A percentile compares a stretch with the other conserved stretches of the same genome.
These are phyloP conservation scores for Akabosia matsudoensis DNA, from an alignment of 1,140 invertebrate species.

Conservation along the genomic window DNA sequence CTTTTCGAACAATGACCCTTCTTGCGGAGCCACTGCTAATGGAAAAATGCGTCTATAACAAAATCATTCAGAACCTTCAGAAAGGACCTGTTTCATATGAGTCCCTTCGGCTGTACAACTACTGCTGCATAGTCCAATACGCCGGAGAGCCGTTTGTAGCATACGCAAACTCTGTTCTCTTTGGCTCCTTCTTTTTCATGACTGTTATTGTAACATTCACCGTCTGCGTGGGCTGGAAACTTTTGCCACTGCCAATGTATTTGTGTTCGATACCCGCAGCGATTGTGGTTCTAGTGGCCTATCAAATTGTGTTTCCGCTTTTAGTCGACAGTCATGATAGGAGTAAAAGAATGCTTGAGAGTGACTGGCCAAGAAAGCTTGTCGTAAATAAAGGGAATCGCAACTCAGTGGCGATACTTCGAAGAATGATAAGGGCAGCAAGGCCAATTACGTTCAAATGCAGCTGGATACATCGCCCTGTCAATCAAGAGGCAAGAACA, in stretches of 20 bases:
- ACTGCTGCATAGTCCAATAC: background rate
- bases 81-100: too few species aligned
- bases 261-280: background rate
- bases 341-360: background rate
- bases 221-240: background rate
- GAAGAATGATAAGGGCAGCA: too few species aligned
- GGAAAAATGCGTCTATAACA: too few species aligned
- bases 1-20: too few species aligned
- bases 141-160: background rate
- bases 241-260: background rate
- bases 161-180: background rate
- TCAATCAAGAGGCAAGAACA: too few species aligned
- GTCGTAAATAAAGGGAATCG: background rate
- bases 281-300: background rate
- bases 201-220: background rate
- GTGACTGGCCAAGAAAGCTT: background rate
- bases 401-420: background rate
- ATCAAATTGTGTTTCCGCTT: background rate
- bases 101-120: too few species aligned
- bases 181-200: background rate
- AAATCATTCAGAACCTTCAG: too few species aligned
- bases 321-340: background rate
- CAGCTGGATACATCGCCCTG: background rate
- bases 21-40: too few species aligned
- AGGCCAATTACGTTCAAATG: background rate